Evolutionary conservation across 2,888 invertebrate genomes (phyloP), one percentile per base, ranked within the genome.

Genomic region (Mythimna lalbum): DNA sequence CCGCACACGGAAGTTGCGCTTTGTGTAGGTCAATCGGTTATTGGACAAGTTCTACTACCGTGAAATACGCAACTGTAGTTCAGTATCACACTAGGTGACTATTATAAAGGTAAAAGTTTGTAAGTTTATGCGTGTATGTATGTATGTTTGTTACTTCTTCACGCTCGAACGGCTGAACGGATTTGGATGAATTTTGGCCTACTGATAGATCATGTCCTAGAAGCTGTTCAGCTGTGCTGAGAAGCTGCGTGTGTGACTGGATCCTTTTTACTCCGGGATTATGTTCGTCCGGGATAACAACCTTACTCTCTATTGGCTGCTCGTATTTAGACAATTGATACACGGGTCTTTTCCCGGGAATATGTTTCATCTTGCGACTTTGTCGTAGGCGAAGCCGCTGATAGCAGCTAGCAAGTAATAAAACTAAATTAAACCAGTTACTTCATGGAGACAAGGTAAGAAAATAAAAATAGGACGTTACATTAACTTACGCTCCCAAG

Each of bases 21-120:
- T 57, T 49, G 62, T n/a, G 53, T 65, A 33, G 63, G 60, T 74
- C 67, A 73, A 14, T 79, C 49, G 60, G 80, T 52, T 79, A 74
- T 21, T 52, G 17, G 17, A 43, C 5, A 43, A 43, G 43, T 43
- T 17, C 43, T 50, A 65, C 33, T 39, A 5, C 12, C 31, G 21
- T 31, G 49, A 33, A 60, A 39, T 69, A 17, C 27, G 49, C 33
- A 21, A 61, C 17, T 19, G 14, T n/a, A 53, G 3, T 21, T 47
- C 19, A 47, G 12, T 47, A 4, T 47, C 4, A 12, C 12, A 12
- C 12, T 36, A 36, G 10, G 27, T 27, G 27, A 27, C 27, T 36
- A 36, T 17, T 43, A 19, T 19, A 19, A 47, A 47, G 17, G 19
- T 1, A 19, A 4, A 12, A 39, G 14, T 39, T 14, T 39, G 39